Percentiles rank a stretch among this genome's conserved stretches.
These are phyloP conservation scores for Galagoides demidoff DNA, from an alignment of 2,797 vertebrate species.

Conservation along the genomic window DNA sequence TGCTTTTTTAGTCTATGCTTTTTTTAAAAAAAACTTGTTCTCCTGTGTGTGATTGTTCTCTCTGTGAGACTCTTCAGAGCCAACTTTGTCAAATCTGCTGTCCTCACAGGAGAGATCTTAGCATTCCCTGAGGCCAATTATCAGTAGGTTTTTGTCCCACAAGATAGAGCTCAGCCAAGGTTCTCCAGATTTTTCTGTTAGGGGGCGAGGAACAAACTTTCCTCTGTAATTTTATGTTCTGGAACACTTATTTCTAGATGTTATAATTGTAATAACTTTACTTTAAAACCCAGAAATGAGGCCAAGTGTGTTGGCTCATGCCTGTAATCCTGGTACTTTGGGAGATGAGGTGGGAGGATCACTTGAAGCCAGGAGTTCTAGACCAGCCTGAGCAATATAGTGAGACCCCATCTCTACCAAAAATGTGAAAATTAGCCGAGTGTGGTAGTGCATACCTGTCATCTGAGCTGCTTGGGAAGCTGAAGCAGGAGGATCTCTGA, in stretches of 20 bases:
- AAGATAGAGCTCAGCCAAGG: not conserved
- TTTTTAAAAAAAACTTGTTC: not conserved
- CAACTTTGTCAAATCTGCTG: not conserved
- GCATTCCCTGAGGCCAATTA: not conserved
- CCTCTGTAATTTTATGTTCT: not conserved
- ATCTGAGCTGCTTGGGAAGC: not conserved
- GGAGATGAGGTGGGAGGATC: not conserved
- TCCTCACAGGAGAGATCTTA: not conserved
- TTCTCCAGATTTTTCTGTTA: not conserved
- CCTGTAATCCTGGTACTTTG: not conserved
- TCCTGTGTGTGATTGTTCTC: not conserved
- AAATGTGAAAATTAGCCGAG: not conserved
- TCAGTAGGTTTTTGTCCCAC: too few species aligned
- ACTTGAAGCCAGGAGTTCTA: not conserved
- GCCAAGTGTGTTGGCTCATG: not conserved
- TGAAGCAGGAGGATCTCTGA: not conserved
- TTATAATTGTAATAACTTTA: not conserved
- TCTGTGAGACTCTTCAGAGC: too few species aligned
- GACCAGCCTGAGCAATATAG: not conserved
- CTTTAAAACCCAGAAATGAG: not conserved
- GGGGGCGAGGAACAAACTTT: not conserved
- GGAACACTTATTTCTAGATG: not conserved
- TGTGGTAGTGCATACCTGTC: not conserved
- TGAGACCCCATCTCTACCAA: not conserved
- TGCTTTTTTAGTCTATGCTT: not conserved